Base-by-base conservation (phyloP, 1,140 invertebrate genomes). In the Dufourea novaeangliae region DNA sequence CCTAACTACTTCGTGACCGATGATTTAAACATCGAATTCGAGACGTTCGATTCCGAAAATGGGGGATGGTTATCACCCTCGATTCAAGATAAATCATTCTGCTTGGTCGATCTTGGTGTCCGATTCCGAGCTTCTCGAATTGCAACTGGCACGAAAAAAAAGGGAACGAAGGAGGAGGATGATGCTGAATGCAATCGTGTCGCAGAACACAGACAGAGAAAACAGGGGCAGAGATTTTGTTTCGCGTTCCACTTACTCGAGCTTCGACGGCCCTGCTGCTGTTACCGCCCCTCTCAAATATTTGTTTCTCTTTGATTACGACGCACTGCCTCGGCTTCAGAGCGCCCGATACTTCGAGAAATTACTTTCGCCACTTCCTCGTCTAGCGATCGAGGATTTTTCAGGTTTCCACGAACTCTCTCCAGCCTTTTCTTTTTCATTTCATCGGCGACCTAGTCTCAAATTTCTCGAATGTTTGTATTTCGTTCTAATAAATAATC, bases 221-320 rank as follows among this genome's bases (percentile, higher is more conserved):
- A 4, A 44, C 12, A 1, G 34, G n/a, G 10, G 39, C 46, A 34
- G 22, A 69, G 54, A 71, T 39, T 57, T 78, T 46, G 32, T 63
- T 64, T 46, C 29, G 22, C 10, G 22, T 29, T 56, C 22, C 27
- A 22, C 2, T 52, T 52, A 52, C 22, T 25, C 5, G 17, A 50
- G 50, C 4, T 20, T 52, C 50, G n/a, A 8, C 5, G n/a, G 37
- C 20, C 22, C 37, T 32, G 29, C 25, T 3, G 3, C 8, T 37
- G 34, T 8, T 37, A 8, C 34, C 34, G 3, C 8, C 34, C 34
- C 8, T 32, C n/a, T 54, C 34, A 63, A 77, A 63, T 77, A 78
- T 71, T 78, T 78, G 70, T 78, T 78, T 78, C 46, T 10, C 17
- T 41, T 63, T 25, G 17, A 27, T 46, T 52, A 44, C 41, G 34